phyloP scores from a whole-genome alignment of 1,140 invertebrate species.

The Drosophila cardini region DNA sequence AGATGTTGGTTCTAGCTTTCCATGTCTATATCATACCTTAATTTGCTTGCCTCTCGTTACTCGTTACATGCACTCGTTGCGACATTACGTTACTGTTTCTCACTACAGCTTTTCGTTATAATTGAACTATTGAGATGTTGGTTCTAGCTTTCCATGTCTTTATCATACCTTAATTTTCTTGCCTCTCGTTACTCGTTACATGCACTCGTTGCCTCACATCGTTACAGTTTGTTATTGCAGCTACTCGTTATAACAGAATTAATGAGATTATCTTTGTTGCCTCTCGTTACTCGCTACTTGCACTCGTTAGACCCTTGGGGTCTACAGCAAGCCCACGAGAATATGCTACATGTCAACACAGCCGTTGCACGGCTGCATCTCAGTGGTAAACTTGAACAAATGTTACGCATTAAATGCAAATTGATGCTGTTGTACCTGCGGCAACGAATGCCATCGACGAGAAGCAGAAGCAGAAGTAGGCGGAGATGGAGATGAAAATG shows the following conservation, averaged over 20 bases:
- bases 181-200: neutral
- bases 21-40: too few species aligned
- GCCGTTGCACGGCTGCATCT: constrained; percentile 1
- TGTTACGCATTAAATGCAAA: constrained; percentile 72
- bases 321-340: neutral
- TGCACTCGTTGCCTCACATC: too few species aligned
- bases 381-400: constrained; percentile 52
- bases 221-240: too few species aligned
- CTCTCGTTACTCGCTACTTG: too few species aligned
- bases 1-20: too few species aligned
- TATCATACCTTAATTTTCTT: neutral
- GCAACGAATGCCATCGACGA: constrained; percentile 4
- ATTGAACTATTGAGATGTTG: too few species aligned
- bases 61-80: neutral
- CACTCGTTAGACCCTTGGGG: too few species aligned
- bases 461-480: neutral
- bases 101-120: neutral
- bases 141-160: too few species aligned
- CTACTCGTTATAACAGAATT: too few species aligned
- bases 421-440: constrained; percentile 59
- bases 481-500: neutral
- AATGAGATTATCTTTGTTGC: too few species aligned
- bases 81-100: neutral
- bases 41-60: neutral
- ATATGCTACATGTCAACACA: constrained; percentile 12